Evolutionary conservation across 2,888 invertebrate genomes (phyloP).

Genomic region (Neuroscelio doddi): DNA sequence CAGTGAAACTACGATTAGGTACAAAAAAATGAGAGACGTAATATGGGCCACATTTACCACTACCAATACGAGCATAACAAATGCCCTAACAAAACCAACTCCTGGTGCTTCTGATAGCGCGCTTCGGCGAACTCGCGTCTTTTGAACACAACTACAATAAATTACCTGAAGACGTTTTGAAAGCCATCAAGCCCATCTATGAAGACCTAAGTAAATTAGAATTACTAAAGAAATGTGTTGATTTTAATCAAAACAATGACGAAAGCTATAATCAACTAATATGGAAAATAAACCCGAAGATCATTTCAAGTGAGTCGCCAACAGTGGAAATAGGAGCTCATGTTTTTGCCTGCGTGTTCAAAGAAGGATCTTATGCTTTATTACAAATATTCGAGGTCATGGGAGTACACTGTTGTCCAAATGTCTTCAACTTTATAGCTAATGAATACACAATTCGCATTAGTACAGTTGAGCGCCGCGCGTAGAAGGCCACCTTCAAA

Average conservation of each 20-base stretch:
- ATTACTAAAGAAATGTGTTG: constrained; percentile 56
- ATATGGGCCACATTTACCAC: too few relatives aligned
- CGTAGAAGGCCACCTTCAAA: constrained; percentile 25
- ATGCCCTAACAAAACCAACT: too few relatives aligned
- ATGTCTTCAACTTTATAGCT: constrained; percentile 37
- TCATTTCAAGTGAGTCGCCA: constrained; percentile 33
- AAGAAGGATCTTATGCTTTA: constrained; percentile 48
- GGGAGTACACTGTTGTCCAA: constrained; percentile 14
- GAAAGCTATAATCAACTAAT: constrained; percentile 59
- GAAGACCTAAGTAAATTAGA: constrained; percentile 57
- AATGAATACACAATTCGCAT: constrained; percentile 45
- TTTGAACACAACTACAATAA: constrained; percentile 44
- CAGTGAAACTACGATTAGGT: too few relatives aligned
- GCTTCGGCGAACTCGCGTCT: too few relatives aligned
- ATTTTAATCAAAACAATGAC: constrained; percentile 61
- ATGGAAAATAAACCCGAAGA: constrained; percentile 56
- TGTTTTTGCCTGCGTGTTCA: constrained; percentile 47
- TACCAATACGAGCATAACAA: too few relatives aligned
- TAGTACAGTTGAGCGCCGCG: constrained; percentile 19
- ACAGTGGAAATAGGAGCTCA: constrained; percentile 51
- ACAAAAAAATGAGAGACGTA: too few relatives aligned
- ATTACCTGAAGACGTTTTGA: constrained; percentile 50
- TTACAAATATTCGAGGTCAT: neutral
- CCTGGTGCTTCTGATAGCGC: too few relatives aligned
- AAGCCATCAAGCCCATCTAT: constrained; percentile 54